A percentile compares a stretch with the other conserved stretches of the same genome.
Evolutionary conservation across 2,888 invertebrate species (phyloP).

Genomic region (Diarsia brunnea): DNA sequence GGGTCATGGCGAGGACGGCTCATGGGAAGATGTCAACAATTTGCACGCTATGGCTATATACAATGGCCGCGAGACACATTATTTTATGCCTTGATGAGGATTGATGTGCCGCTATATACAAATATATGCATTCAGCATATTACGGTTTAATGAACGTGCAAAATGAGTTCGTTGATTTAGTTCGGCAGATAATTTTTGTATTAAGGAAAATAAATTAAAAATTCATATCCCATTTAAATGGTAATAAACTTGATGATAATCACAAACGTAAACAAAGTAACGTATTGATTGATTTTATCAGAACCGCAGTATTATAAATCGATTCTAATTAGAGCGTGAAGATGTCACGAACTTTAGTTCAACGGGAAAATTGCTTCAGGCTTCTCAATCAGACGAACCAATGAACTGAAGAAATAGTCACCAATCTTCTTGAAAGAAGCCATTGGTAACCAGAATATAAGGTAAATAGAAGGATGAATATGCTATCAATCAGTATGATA

Average conservation of each 20-base stretch:
- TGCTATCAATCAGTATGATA: not conserved
- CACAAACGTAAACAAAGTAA: not conserved
- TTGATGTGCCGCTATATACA: constrained; percentile 32
- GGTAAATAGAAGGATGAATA: constrained; percentile 1
- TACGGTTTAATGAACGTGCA: constrained; percentile 11
- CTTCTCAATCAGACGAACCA: constrained; percentile 38
- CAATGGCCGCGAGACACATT: constrained; percentile 42
- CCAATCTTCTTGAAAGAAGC: constrained; percentile 24
- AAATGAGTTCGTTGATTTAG: constrained; percentile 27
- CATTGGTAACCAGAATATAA: constrained; percentile 14
- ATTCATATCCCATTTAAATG: not conserved
- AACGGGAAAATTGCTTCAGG: constrained; percentile 47
- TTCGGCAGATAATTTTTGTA: constrained; percentile 2
- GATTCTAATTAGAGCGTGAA: constrained; percentile 51
- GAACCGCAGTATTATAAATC: constrained; percentile 13
- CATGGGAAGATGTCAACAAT: constrained; percentile 33
- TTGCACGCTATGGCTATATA: constrained; percentile 42
- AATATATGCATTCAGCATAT: constrained; percentile 20
- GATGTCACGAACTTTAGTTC: constrained; percentile 32
- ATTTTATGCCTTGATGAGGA: constrained; percentile 46
- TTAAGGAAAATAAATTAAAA: not conserved
- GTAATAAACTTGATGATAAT: constrained; percentile 6
- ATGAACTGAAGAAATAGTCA: constrained; percentile 32
- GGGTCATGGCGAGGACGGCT: constrained; percentile 41
- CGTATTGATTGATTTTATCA: constrained; percentile 2